Evolutionary conservation across 2,113 vertebrate genomes (phyloP), one percentile per base, ranked within the genome.

Genomic region (Rhizomys pruinosus): DNA sequence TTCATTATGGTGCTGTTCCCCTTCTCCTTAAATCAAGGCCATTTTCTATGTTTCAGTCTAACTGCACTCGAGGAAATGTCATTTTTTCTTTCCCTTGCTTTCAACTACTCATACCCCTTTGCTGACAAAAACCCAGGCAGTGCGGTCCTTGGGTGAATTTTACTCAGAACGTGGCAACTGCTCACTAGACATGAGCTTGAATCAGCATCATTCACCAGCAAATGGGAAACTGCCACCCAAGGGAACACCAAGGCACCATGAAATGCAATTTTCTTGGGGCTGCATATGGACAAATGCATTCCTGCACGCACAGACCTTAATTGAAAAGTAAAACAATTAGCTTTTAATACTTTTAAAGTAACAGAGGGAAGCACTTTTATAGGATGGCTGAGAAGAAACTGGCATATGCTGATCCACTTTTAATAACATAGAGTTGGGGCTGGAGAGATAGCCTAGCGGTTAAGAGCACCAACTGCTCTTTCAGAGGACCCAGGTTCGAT

Each of bases 271-370:
- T 87, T 87, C 86, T 29, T 61, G 47, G 76, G 34, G 79, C 91
- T 29, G 4, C 84, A 61, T 17, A 77, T 77, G 87, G 84, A 73
- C 63, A 52, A 39, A 44, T 57, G 29, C 59, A 90, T 69, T 66
- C 66, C 93, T 0, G 2, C 29, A 55, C 32, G 61, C 15, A 86
- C 73, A 78, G 87, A 81, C 25, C 90, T 97, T 96, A 96, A 97
- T 71, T 97, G 95, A 97, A 97, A 97, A 97, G 86, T 89, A 93
- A 96, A 95, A 97, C 90, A 92, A 96, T 97, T 96, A 97, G 91
- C 77, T 97, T 94, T 95, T 95, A 95, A 92, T 94, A 94, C 71
- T 91, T 91, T 66, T 39, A 71, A 94, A 96, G 93, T 87, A 95
- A 95, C 87, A 93, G 52, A 89, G 84, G 85, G 94, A 96, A 96